Base-by-base conservation (phyloP, 2,888 invertebrate genomes). In the Xylocampa areola region DNA sequence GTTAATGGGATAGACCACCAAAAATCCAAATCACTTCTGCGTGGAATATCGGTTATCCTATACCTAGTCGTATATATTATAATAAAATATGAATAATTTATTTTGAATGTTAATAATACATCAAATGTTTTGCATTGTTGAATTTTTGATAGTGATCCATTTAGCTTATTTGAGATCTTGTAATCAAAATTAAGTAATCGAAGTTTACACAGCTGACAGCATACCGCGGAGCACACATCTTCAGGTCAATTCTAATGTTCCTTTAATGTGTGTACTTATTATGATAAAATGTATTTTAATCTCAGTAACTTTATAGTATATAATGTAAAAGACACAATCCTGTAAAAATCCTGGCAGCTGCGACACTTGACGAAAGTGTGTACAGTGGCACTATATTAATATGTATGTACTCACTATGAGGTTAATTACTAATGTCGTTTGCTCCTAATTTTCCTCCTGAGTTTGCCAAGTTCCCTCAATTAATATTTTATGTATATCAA, bases 291-390 rank as follows among this genome's bases (percentile, higher is more conserved):
- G 60, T 66, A 66, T 66, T 66, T 70, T 66, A 70, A 71, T 66
- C 59, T 70, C 51, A 59, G 52, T 37, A 67, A 59, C 47, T 47
- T 55, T 61, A 62, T 72, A 33, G 45, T 57, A 68, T 52, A 52
- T 68, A 51, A 55, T 68, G 54, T 72, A 72, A 68, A 68, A 68
- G 61, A 67, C 68, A 68, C 72, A 55, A 55, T 49, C 44, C 49
- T 68, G 48, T 68, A 59, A 68, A 52, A 61, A 71, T 60, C n/a
- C n/a, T 51, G 61, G 68, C 68, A 72, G 55, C 68, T 55, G 51
- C 48, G 36, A 43, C 23, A 45, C 33, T 25, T 48, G 45, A 52
- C 32, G 67, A 25, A 47, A 41, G 40, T 25, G 27, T 55, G 65
- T 64, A 49, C 49, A 27, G 27, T 37, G 37, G 50, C 50, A 70